phyloP scores from a whole-genome alignment of 2,797 vertebrate species.

The Bradypodion pumilum region DNA sequence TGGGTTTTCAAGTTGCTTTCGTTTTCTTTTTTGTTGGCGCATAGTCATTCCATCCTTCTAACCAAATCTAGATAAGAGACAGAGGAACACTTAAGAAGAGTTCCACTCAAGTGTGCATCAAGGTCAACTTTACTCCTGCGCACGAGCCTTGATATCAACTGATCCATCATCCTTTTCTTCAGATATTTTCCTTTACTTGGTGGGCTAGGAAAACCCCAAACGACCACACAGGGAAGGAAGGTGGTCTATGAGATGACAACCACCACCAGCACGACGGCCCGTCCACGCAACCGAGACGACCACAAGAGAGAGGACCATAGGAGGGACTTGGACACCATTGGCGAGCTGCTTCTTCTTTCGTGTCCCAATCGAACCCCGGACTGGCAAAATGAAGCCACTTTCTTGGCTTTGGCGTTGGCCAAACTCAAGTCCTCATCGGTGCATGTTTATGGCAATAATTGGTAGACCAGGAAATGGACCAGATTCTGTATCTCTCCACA shows the following conservation, averaged over 20 bases:
- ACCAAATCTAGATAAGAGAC: slow-evolving; percentile 62
- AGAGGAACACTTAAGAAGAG: slow-evolving; percentile 69
- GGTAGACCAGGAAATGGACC: too few species aligned
- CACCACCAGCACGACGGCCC: slow-evolving; percentile 36
- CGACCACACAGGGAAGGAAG: slow-evolving; percentile 43
- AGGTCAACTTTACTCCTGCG: slow-evolving; percentile 66
- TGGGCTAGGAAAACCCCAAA: slow-evolving; percentile 51
- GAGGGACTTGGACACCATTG: slow-evolving; percentile 57
- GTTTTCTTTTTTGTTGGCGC: slow-evolving; percentile 53
- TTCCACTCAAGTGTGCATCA: slow-evolving; percentile 54
- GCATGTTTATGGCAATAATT: too few species aligned
- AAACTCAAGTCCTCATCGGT: too few species aligned
- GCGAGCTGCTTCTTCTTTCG: too few species aligned
- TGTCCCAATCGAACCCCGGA: too few species aligned
- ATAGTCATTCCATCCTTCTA: slow-evolving; percentile 69
- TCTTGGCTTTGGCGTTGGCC: too few species aligned
- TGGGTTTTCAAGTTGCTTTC: slow-evolving; percentile 53
- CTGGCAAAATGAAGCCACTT: too few species aligned
- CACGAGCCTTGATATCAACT: slow-evolving; percentile 58
- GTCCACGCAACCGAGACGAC: slow-evolving; percentile 42
- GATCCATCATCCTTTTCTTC: slow-evolving; percentile 62
- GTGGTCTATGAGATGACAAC: slow-evolving; percentile 52
- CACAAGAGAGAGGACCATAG: not conserved
- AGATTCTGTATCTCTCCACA: too few species aligned
- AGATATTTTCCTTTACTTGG: slow-evolving; percentile 58